Base-by-base conservation (phyloP, 2,797 vertebrate genomes). In the Echeneis naucrates region DNA sequence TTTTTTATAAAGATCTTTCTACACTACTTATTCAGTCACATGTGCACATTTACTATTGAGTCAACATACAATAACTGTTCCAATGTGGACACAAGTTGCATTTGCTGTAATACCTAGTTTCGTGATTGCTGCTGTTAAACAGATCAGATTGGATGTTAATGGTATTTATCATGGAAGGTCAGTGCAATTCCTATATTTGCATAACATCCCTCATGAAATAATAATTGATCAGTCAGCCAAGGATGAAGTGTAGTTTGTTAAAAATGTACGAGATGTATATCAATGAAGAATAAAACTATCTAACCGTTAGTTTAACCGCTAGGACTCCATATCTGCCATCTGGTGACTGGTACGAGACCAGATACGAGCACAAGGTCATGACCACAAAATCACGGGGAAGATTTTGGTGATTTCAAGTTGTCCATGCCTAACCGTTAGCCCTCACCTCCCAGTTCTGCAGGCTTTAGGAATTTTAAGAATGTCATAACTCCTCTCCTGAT, bases 401-500 rank as follows among this genome's bases (percentile, higher is more conserved):
- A 55, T 78, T 68, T 82, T 23, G 40, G 60, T 81, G 63, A 88
- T 78, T 75, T 79, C 37, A 57, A 63, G 69, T 71, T 88, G 81
- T 79, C 24, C 84, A 79, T 79, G 70, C 55, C 65, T 81, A 81
- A 67, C 66, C 21, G 24, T 26, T 88, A 84, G 89, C 85, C 85
- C 81, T 79, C 87, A 88, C 86, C 81, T 60, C 35, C 77, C 81
- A 80, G 68, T 72, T 68, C 59, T 72, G 35, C 23, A 51, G 19
- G 27, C 52, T 55, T 64, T 45, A 24, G n/a, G 30, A 62, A 52
- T 67, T 78, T 51, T 37, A 60, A 42, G 24, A 77, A 52, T 54
- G 24, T 32, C 56, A 9, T 30, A 63, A n/a, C 0, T 12, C 16
- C 35, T 48, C n/a, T 27, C 23, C 16, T 1, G 0, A 23, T 38